Percentiles rank a stretch among this genome's conserved stretches.
These are phyloP conservation scores for Myrmophylax atrothorax DNA, from an alignment of 2,113 vertebrate species.

Conservation along the genomic window DNA sequence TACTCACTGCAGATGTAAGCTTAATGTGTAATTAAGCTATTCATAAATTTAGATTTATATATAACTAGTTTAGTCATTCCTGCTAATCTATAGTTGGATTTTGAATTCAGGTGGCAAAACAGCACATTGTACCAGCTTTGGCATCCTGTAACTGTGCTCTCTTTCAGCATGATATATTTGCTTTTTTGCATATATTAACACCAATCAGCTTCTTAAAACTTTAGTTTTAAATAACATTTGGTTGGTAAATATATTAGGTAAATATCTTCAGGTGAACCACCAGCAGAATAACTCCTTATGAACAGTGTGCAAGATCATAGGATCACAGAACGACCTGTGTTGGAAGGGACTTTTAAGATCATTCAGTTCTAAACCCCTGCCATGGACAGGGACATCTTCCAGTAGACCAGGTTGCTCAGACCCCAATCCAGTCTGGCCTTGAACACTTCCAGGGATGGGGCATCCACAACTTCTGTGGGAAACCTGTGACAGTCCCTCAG, in stretches of 20 bases:
- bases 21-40: constrained; percentile 7
- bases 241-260: background rate
- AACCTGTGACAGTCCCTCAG: accelerated
- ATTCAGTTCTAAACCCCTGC: accelerated
- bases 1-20: background rate
- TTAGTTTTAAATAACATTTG: background rate
- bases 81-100: background rate
- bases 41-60: constrained; percentile 9
- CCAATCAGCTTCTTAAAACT: background rate
- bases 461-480: accelerated
- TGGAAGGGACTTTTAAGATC: background rate
- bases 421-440: accelerated
- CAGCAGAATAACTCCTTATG: background rate
- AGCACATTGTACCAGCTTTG: background rate
- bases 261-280: background rate
- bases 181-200: background rate
- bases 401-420: accelerated
- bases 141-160: background rate
- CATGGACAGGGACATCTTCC: accelerated
- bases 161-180: background rate
- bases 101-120: constrained; percentile 27
- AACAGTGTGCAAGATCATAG: background rate
- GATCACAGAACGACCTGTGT: background rate
- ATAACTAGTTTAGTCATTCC: constrained; percentile 15
- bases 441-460: background rate